Evolutionary conservation across 2,113 vertebrate species (phyloP).

Genomic region (Oreotrochilus melanogaster): DNA sequence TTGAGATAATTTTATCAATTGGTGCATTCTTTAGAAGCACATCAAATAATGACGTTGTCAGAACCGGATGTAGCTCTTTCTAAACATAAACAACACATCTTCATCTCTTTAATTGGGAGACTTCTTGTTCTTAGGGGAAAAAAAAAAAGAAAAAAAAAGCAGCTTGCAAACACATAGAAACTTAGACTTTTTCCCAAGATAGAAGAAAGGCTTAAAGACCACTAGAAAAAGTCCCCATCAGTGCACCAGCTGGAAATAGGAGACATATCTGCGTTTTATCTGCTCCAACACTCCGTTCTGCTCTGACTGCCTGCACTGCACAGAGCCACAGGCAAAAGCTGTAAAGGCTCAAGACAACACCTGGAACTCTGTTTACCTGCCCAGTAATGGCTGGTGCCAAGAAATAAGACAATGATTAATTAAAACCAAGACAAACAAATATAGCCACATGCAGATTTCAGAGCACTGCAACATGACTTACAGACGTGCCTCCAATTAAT

Average conservation of each 20-base stretch:
- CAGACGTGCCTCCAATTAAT: background rate
- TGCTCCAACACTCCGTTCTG: background rate
- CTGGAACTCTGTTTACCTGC: background rate
- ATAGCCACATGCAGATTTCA: background rate
- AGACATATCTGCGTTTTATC: background rate
- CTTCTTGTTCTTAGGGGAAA: background rate
- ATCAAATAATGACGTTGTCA: background rate
- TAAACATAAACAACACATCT: background rate
- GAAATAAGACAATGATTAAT: constrained; percentile 1
- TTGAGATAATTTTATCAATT: background rate
- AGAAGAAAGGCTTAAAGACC: background rate
- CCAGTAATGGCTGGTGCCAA: background rate
- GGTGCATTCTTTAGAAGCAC: background rate
- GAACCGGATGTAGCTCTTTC: background rate
- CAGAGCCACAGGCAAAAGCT: background rate
- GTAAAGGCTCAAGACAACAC: background rate
- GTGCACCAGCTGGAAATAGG: background rate
- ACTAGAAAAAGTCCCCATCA: background rate
- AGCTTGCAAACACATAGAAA: background rate
- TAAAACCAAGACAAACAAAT: constrained; percentile 18
- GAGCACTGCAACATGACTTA: background rate
- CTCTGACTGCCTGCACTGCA: background rate
- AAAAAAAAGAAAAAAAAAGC: background rate
- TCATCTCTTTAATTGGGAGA: background rate
- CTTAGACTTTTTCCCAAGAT: background rate